Percentiles rank a stretch among this genome's conserved stretches.
Conservation (phyloP, 2,888 invertebrate genomes). For the Antheraea yamamai region DNA sequence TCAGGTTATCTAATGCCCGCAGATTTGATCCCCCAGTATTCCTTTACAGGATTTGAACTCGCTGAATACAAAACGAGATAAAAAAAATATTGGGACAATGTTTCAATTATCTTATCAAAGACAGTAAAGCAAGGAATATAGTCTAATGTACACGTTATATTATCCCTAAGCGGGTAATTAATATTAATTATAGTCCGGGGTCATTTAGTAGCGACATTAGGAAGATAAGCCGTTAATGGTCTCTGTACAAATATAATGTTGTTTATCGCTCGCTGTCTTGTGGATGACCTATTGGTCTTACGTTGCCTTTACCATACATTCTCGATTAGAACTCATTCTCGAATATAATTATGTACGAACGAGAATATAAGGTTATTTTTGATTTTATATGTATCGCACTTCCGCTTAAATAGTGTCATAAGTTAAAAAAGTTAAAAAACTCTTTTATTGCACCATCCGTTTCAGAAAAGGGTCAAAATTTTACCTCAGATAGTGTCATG, state of each 20-base stretch:
- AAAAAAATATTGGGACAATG: background rate
- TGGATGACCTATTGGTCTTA: background rate
- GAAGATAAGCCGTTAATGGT: conserved; percentile 3
- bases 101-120: background rate
- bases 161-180: background rate
- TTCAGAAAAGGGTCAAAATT: too few species aligned
- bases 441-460: too few species aligned
- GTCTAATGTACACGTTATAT: background rate
- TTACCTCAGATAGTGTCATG: too few species aligned
- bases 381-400: too few species aligned
- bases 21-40: too few species aligned
- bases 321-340: background rate
- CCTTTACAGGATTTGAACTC: too few species aligned
- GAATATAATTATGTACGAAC: background rate
- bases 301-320: background rate
- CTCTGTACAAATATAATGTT: background rate
- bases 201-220: background rate
- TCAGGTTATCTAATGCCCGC: too few species aligned
- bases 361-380: background rate
- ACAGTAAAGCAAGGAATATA: background rate
- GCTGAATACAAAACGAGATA: too few species aligned
- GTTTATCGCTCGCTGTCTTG: conserved; percentile 3
- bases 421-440: too few species aligned
- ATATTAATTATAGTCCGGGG: background rate
- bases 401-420: too few species aligned